These are phyloP conservation scores for Procavia capensis DNA, from an alignment of 2,113 vertebrate genomes.

Conservation along the genomic window DNA sequence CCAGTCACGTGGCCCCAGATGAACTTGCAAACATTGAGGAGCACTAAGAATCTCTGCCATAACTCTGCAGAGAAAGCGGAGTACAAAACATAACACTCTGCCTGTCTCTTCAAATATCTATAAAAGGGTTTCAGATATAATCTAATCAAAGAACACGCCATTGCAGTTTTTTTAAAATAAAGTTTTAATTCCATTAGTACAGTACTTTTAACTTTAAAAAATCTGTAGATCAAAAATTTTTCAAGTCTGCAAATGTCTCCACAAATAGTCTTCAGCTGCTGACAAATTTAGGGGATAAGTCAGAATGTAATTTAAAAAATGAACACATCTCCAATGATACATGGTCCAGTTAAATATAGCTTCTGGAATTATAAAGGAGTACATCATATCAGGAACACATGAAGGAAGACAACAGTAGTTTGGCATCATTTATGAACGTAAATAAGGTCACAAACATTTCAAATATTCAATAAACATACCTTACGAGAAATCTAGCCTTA, in stretches of 20 bases:
- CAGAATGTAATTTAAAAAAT: conserved; percentile 21
- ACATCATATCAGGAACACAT: conserved; percentile 3
- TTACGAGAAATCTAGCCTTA: conserved; percentile 16
- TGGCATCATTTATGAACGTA: conserved; percentile 40
- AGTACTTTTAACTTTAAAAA: conserved; percentile 16
- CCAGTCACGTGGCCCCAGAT: background rate
- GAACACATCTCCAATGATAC: conserved; percentile 7
- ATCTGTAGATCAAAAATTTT: background rate
- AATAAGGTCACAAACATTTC: conserved; percentile 10
- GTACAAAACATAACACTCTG: background rate
- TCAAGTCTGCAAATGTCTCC: background rate
- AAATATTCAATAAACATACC: conserved; percentile 25
- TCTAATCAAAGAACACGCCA: background rate
- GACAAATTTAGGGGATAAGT: conserved; percentile 18
- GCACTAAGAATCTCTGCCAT: background rate
- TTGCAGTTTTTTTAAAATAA: background rate
- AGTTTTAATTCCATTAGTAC: conserved; percentile 39
- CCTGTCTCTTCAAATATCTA: background rate
- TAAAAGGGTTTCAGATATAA: background rate
- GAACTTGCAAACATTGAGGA: background rate
- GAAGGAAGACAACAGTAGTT: conserved; percentile 1
- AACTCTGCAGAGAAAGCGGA: background rate
- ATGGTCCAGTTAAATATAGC: background rate
- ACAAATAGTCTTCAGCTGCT: background rate
- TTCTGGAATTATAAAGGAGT: conserved; percentile 35